A percentile compares a stretch with the other conserved stretches of the same genome.
phyloP scores from a whole-genome alignment of 2,113 vertebrate species.

The Mohoua ochrocephala region DNA sequence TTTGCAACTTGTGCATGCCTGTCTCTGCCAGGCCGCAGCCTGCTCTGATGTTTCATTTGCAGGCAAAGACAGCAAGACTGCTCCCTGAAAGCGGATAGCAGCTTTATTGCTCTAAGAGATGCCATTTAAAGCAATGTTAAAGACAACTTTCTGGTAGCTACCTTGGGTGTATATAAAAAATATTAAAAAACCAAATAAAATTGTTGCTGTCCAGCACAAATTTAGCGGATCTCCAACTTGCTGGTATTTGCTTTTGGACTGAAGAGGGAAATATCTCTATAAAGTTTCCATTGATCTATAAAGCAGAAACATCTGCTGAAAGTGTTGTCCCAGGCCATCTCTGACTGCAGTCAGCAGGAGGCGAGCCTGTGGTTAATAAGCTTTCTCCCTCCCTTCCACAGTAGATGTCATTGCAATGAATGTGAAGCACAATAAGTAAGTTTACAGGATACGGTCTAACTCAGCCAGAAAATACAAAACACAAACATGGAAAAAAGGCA shows the following conservation, averaged over 20 bases:
- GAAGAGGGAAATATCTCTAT: conserved; percentile 29
- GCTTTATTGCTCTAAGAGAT: neutral
- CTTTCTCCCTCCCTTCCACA: conserved; percentile 24
- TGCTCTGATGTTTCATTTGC: neutral
- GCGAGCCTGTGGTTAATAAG: conserved; percentile 56
- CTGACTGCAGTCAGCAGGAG: conserved; percentile 49
- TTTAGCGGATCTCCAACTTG: neutral
- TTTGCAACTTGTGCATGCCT: neutral
- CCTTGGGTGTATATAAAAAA: neutral
- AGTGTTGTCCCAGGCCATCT: conserved; percentile 7
- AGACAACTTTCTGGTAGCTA: neutral
- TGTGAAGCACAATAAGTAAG: neutral
- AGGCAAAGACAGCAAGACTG: neutral
- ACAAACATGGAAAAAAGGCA: conserved; percentile 50
- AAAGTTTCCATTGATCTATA: conserved; percentile 48
- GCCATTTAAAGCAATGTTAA: neutral
- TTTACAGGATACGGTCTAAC: conserved; percentile 38
- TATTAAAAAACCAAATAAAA: conserved; percentile 5
- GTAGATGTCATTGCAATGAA: conserved; percentile 16
- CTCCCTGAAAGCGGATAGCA: neutral
- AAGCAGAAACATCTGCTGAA: conserved; percentile 56
- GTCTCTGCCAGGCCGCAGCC: neutral
- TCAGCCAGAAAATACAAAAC: conserved; percentile 38
- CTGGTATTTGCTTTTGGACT: conserved; percentile 30
- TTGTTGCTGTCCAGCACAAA: neutral